Percentiles rank a stretch among this genome's conserved stretches.
These are phyloP conservation scores for Malachius bipustulatus DNA, from an alignment of 2,888 invertebrate species.

Conservation along the genomic window DNA sequence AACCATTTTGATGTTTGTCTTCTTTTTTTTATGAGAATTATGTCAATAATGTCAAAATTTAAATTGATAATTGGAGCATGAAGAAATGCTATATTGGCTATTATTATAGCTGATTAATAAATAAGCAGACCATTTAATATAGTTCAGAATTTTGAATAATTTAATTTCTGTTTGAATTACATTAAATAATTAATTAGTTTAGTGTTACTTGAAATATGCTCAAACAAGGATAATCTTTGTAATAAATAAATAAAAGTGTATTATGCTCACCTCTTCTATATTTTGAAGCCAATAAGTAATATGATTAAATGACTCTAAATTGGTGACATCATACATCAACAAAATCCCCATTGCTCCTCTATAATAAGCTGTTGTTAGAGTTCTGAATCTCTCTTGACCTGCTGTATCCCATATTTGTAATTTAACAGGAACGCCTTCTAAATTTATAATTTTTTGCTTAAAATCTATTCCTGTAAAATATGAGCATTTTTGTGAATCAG, in stretches of 20 bases:
- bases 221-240: background rate
- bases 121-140: no score
- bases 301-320: constrained; percentile 81
- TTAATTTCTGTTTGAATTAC: no score
- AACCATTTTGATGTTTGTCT: no score
- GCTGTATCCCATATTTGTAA: constrained; percentile 84
- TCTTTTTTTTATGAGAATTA: no score
- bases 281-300: constrained; percentile 83
- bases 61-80: no score
- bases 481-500: no score
- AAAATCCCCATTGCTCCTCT: constrained; percentile 85
- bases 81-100: no score
- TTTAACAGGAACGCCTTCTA: constrained; percentile 77
- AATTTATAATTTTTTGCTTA: constrained; percentile 78
- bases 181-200: no score
- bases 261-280: constrained; percentile 63
- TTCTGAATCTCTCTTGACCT: constrained; percentile 61
- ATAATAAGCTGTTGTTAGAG: constrained; percentile 79
- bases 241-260: constrained; percentile 6
- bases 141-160: no score
- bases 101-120: no score
- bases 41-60: no score
- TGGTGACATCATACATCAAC: constrained; percentile 83
- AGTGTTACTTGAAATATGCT: no score
- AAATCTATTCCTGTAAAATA: constrained; percentile 80